phyloP scores from a whole-genome alignment of 2,888 invertebrate genomes.

The Xestobium rufovillosum region DNA sequence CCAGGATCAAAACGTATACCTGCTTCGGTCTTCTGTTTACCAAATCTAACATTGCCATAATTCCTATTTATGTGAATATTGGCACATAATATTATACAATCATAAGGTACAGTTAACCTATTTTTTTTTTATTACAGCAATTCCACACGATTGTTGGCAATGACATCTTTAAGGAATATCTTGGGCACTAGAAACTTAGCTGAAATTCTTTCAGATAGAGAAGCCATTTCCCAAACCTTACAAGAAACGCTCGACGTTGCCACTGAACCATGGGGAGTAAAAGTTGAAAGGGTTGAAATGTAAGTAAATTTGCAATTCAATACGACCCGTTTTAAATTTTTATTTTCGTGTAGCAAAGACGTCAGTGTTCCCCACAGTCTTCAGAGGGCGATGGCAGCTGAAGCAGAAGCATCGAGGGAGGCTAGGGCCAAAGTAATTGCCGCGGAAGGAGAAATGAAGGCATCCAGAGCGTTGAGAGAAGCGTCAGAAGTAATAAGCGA shows the following conservation, averaged over 20 bases:
- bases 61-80: too few relatives aligned
- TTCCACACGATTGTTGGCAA: slow-evolving; percentile 73
- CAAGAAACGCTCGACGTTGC: slow-evolving; percentile 77
- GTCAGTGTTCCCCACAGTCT: slow-evolving; percentile 69
- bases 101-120: too few relatives aligned
- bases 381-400: slow-evolving; percentile 76
- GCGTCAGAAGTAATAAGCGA: slow-evolving; percentile 79
- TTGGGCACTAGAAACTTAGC: slow-evolving; percentile 86
- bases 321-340: background rate
- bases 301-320: slow-evolving; percentile 45
- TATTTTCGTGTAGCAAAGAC: slow-evolving; percentile 59
- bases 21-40: too few relatives aligned
- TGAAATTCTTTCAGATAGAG: slow-evolving; percentile 86
- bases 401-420: slow-evolving; percentile 73
- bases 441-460: slow-evolving; percentile 81
- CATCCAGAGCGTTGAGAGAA: slow-evolving; percentile 76
- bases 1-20: too few relatives aligned
- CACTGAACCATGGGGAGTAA: slow-evolving; percentile 88
- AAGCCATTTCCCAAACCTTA: slow-evolving; percentile 87
- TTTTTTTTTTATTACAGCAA: slow-evolving; percentile 49
- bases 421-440: slow-evolving; percentile 75
- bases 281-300: slow-evolving; percentile 94
- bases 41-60: too few relatives aligned
- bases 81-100: too few relatives aligned
- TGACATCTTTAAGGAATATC: slow-evolving; percentile 81